A percentile compares a stretch with the other conserved stretches of the same genome.
Evolutionary conservation across 2,888 invertebrate species (phyloP).

Genomic region (Dasysyrphus tricinctus): DNA sequence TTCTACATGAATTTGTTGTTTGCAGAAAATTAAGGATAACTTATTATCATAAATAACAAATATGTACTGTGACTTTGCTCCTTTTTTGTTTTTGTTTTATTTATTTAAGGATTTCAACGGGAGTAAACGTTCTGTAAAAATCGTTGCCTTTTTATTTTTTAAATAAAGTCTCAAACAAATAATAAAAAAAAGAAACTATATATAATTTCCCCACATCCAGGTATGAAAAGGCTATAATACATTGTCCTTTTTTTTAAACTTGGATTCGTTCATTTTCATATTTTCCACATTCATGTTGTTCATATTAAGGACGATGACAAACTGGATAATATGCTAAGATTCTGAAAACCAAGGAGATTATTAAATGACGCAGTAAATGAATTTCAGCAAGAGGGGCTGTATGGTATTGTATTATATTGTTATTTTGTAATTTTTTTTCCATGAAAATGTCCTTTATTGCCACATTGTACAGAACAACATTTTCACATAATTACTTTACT

Average conservation of each 20-base stretch:
- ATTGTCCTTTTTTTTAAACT: constrained; percentile 17
- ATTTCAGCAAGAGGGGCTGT: not conserved
- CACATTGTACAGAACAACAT: not conserved
- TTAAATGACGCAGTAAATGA: constrained; percentile 32
- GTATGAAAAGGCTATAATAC: not conserved
- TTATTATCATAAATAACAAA: constrained; percentile 69
- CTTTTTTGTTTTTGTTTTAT: constrained; percentile 8
- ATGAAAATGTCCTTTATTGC: constrained; percentile 17
- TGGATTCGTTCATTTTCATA: constrained; percentile 46
- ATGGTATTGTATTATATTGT: not conserved
- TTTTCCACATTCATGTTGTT: constrained; percentile 33
- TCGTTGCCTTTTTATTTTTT: not conserved
- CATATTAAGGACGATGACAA: constrained; percentile 43
- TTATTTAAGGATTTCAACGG: not conserved
- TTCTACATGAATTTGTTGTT: not conserved
- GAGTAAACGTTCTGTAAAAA: not conserved
- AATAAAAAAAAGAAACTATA: not conserved
- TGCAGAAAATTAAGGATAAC: constrained; percentile 12
- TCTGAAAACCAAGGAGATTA: not conserved
- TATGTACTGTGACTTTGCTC: constrained; percentile 45
- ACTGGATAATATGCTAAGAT: not conserved
- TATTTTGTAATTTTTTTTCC: not conserved
- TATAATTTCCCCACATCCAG: not conserved
- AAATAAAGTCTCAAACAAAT: not conserved
- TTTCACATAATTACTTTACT: not conserved